phyloP scores from a whole-genome alignment of 1,140 invertebrate species.

The Pseudobourletiella spinata region DNA sequence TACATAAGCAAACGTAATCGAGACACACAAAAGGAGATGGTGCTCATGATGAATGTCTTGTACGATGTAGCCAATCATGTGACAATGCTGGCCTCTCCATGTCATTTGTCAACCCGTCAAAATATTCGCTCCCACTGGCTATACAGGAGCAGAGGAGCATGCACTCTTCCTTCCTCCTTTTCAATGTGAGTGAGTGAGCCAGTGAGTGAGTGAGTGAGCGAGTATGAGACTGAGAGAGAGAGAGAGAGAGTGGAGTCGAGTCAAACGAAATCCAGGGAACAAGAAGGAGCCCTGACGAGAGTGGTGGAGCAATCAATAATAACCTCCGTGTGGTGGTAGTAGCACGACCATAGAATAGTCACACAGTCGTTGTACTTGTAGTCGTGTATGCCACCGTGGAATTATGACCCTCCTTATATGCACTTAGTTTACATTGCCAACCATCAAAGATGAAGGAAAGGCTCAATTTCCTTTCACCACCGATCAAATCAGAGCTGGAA shows the following conservation, averaged over 20 bases:
- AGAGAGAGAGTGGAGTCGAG: background rate
- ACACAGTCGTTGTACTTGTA: background rate
- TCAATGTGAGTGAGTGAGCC: no score
- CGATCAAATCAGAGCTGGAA: no score
- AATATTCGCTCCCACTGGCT: constrained; percentile 19
- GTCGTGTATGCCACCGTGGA: no score
- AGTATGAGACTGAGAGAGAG: no score
- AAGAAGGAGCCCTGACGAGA: background rate
- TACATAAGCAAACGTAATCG: constrained; percentile 26
- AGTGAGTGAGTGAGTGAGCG: no score
- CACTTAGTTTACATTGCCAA: background rate
- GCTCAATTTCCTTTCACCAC: constrained; percentile 4
- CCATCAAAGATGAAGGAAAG: background rate
- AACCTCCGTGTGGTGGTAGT: background rate
- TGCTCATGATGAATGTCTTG: constrained; percentile 35
- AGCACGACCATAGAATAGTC: background rate
- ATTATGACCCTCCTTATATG: background rate
- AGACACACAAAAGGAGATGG: constrained; percentile 34
- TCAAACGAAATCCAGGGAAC: background rate
- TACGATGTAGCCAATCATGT: constrained; percentile 37
- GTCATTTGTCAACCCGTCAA: constrained; percentile 36
- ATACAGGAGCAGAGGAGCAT: background rate
- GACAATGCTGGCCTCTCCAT: constrained; percentile 34
- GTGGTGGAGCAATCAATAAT: constrained; percentile 1
- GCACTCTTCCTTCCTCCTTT: constrained; percentile 12